Conservation (phyloP, 2,888 invertebrate genomes). For the Megalurothrips usitatus region DNA sequence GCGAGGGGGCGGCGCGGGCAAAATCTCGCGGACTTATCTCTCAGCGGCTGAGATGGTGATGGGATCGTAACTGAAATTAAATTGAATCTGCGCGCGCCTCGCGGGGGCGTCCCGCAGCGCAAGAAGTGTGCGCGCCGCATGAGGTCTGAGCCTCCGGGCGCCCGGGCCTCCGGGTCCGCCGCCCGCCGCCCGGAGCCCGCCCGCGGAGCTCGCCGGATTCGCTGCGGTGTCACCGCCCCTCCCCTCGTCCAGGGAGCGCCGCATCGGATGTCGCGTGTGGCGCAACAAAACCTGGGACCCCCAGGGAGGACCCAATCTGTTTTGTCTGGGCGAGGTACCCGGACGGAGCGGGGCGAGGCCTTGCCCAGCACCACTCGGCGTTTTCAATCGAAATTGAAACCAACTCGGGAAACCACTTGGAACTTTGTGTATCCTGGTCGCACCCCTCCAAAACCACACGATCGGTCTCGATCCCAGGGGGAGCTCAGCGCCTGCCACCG, state of each 20-base stretch:
- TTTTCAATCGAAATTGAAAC: too few relatives aligned
- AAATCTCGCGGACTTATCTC: background rate
- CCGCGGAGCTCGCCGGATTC: background rate
- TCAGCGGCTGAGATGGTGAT: slow-evolving; percentile 13
- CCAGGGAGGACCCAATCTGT: too few relatives aligned
- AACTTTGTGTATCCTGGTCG: background rate
- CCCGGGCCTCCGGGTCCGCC: background rate
- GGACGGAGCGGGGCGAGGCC: too few relatives aligned
- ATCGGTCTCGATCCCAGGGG: background rate
- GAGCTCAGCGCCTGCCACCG: background rate
- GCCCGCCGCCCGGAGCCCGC: background rate
- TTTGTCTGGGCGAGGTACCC: too few relatives aligned
- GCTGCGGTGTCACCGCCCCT: background rate
- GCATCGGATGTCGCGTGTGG: too few relatives aligned
- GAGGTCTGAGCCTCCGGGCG: background rate
- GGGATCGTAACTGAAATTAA: slow-evolving; percentile 21
- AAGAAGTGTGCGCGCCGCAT: too few relatives aligned
- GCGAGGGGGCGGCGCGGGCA: too few relatives aligned
- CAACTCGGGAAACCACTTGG: too few relatives aligned
- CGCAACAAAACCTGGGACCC: too few relatives aligned
- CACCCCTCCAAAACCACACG: background rate
- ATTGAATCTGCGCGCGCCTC: slow-evolving; percentile 13
- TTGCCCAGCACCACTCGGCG: too few relatives aligned
- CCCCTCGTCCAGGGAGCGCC: background rate
- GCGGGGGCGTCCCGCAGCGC: background rate